These are phyloP conservation scores for Coregonus clupeaformis DNA, from an alignment of 2,113 vertebrate species.

Conservation along the genomic window DNA sequence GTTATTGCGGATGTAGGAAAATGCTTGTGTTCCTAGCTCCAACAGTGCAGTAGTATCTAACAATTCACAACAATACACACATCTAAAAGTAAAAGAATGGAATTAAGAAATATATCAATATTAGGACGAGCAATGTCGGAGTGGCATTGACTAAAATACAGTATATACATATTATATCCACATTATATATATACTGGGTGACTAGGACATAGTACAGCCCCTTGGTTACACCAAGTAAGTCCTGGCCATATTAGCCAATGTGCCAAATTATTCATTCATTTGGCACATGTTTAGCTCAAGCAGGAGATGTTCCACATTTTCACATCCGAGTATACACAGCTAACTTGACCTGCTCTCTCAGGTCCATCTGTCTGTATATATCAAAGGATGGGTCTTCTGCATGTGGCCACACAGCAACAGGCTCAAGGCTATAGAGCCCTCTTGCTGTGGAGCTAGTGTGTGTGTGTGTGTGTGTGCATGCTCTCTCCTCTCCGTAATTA, in stretches of 20 bases:
- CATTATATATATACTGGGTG: too few relatives aligned
- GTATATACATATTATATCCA: too few relatives aligned
- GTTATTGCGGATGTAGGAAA: too few relatives aligned
- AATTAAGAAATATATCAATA: too few relatives aligned
- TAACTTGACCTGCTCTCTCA: background rate
- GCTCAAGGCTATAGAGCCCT: conserved; percentile 4
- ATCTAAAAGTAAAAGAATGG: too few relatives aligned
- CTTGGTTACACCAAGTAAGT: background rate
- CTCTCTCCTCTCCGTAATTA: conserved; percentile 57
- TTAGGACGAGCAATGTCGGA: too few relatives aligned
- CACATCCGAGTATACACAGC: background rate
- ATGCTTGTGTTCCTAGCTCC: too few relatives aligned
- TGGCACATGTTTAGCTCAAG: background rate
- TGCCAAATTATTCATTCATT: background rate
- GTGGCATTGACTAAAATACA: too few relatives aligned
- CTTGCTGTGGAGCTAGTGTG: background rate
- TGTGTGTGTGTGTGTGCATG: conserved; percentile 33
- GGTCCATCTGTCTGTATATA: background rate
- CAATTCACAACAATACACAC: too few relatives aligned
- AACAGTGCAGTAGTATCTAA: too few relatives aligned
- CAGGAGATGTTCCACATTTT: background rate
- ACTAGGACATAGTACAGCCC: background rate
- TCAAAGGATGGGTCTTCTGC: background rate
- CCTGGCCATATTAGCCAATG: background rate
- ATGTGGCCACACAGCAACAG: conserved; percentile 6